Conservation (phyloP, 2,888 invertebrate species). For the Ophion costatus region DNA sequence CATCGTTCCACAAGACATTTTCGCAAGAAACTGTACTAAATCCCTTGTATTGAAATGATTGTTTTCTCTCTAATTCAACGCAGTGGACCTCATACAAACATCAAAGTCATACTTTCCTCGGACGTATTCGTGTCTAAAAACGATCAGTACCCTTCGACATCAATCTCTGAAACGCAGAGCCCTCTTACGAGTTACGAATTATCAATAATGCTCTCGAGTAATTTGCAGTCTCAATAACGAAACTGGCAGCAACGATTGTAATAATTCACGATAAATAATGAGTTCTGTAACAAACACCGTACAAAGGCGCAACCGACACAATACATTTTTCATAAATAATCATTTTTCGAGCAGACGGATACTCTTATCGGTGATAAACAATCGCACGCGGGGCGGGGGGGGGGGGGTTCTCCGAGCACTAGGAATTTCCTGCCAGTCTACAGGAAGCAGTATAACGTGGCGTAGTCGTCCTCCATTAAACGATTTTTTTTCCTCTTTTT, state of each 20-base stretch:
- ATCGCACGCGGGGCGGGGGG: conserved; percentile 30
- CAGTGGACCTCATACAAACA: not conserved
- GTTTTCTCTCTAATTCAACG: not conserved
- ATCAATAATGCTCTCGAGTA: not conserved
- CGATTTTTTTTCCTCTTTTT: not conserved
- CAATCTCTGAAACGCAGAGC: not conserved
- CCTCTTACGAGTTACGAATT: not conserved
- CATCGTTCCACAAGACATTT: too few relatives aligned
- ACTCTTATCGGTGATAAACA: conserved; percentile 59
- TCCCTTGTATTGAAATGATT: not conserved
- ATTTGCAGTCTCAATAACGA: not conserved
- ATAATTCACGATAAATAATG: not conserved
- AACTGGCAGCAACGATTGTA: not conserved
- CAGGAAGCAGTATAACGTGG: conserved; percentile 45
- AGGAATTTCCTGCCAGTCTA: conserved; percentile 45
- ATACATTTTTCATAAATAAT: not conserved
- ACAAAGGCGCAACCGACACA: not conserved
- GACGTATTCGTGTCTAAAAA: not conserved
- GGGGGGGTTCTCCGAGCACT: not conserved
- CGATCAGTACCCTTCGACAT: not conserved
- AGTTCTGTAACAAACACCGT: not conserved
- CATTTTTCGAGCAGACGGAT: conserved; percentile 17
- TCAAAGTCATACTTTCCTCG: not conserved
- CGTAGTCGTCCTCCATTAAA: conserved; percentile 9
- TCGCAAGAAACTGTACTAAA: not conserved